Base-by-base conservation (phyloP, 2,113 vertebrate species). In the Myotis davidii region DNA sequence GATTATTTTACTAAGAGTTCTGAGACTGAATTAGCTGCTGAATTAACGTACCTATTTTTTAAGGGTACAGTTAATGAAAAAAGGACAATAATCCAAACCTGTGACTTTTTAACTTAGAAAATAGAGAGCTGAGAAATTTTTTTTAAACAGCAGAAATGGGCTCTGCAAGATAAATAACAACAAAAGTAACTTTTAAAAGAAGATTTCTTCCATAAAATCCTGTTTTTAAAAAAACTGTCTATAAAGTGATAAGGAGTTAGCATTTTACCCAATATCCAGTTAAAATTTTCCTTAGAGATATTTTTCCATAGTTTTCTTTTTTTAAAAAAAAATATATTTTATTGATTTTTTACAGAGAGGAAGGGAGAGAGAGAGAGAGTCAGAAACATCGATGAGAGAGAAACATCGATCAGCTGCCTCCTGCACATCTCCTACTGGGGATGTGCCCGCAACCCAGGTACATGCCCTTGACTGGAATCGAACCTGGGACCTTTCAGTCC, bases 11-110 rank as follows among this genome's bases (percentile, higher is more conserved):
- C 3, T 73, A 83, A 45, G 42, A 93, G 25, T 84, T 45, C 34
- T 83, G n/a, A 88, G 61, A 85, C 54, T 54, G n/a, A 82, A 82
- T 67, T 82, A 82, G 61, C 52, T 97, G 54, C 39, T 52, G 10
- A 84, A 77, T 78, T 64, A 17, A 74, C 65, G 56, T 79, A 70
- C 13, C 20, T 64, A 12, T 48, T 88, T 88, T 61, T 64, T 25
- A 70, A 90, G 54, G 27, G 32, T 65, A 2, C 18, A 79, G 1
- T 54, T 88, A 61, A 81, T 88, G 25, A 39, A 39, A 73, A 90
- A 90, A 56, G 42, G 32, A 59, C 14, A 83, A 23, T 73, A 83
- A 23, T 69, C 50, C 27, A 90, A 48, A 74, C 29, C 32, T 88
- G 6, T 93, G 67, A 14, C 27, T 74, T 82, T 70, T 90, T 73